phyloP scores from a whole-genome alignment of 2,797 vertebrate genomes.

The Poecile montanus region DNA sequence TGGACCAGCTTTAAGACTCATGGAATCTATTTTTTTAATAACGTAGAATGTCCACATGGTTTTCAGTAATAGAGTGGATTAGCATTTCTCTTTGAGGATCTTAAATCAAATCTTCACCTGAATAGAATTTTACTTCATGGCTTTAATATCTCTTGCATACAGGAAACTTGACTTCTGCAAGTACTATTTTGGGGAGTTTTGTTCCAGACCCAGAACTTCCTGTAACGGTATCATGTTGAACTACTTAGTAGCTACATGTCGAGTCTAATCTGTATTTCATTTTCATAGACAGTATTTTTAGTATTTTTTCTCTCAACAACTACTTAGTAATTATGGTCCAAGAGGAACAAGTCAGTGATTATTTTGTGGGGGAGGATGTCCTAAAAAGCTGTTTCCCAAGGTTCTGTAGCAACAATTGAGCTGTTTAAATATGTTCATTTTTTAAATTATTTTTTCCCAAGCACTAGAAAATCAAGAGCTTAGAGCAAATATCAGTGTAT shows the following conservation, averaged over 20 bases:
- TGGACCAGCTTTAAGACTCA: neutral
- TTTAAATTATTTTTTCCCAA: neutral
- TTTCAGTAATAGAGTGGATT: neutral
- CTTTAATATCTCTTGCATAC: rapidly evolving
- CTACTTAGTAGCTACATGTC: neutral
- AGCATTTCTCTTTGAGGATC: neutral
- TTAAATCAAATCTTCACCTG: neutral
- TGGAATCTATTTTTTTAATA: neutral
- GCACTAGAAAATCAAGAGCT: neutral
- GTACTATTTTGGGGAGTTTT: neutral
- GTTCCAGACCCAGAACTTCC: neutral
- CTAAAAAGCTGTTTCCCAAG: neutral
- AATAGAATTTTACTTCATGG: neutral
- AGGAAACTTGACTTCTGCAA: neutral
- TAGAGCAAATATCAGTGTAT: neutral
- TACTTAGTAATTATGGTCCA: neutral
- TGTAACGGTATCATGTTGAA: neutral
- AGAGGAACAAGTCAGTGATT: neutral
- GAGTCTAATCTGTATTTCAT: neutral
- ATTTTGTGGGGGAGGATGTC: neutral
- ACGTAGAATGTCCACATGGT: neutral
- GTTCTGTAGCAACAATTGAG: neutral
- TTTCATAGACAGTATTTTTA: neutral
- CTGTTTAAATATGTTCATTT: neutral
- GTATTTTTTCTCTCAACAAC: neutral